Base-by-base conservation (phyloP, 2,888 invertebrate species). In the Drosophila quinaria region DNA sequence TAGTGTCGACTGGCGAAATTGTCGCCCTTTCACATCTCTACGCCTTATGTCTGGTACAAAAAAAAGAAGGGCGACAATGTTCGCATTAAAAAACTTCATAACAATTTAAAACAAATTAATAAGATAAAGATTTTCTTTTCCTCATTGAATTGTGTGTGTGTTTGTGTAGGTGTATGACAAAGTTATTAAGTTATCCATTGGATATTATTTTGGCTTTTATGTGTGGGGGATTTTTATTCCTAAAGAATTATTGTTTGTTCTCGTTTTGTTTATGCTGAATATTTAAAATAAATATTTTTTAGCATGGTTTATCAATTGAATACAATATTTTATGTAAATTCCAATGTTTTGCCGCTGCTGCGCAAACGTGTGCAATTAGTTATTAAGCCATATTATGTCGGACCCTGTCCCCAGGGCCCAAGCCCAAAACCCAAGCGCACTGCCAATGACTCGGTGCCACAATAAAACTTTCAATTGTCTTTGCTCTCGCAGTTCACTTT, bases 101-200 rank as follows among this genome's bases (percentile, higher is more conserved):
- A 85, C 83, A 85, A 85, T 87, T 87, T 84, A 85, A 87, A 85
- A 85, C 84, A 86, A 85, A 85, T 85, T 88, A 85, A 85, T 88
- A 86, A 88, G 75, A 80, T 77, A 75, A 70, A 69, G 76, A 78
- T 86, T 85, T 76, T 80, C 42, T 13, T 49, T 67, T 62, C 58
- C 50, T 44, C 65, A 19, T 46, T 59, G 42, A 19, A 44, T 31
- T 64, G 37, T 56, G 19, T 41, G 39, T 25, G 51, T 56, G 42
- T 54, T 58, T 55, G 25, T 66, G 33, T 52, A 60, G 52, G 54
- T 54, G 51, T 58, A 35, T 58, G 65, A 70, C 65, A 74, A 81
- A 74, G 60, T 60, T 56, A 69, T 60, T 63, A 59, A 74, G 39
- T 69, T 83, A 70, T 77, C 68, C 70, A 72, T 71, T 74, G 73